phyloP scores from a whole-genome alignment of 2,888 invertebrate genomes.

The Acronicta alni region DNA sequence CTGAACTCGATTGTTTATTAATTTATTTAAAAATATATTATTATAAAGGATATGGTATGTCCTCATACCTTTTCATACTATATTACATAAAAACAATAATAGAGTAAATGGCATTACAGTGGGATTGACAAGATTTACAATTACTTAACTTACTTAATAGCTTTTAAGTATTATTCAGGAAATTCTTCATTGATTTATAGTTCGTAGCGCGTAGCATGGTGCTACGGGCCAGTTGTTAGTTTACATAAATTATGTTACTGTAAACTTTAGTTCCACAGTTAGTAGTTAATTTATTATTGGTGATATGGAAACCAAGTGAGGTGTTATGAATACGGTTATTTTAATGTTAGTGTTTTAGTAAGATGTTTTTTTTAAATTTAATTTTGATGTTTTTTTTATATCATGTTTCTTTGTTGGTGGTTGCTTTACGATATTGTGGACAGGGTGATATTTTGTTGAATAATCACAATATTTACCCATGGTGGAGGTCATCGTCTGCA shows the following conservation, averaged over 20 bases:
- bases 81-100: no score
- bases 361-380: neutral
- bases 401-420: neutral
- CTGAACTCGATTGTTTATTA: no score
- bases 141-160: no score
- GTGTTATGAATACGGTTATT: neutral
- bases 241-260: conserved; percentile 7
- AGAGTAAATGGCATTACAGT: no score
- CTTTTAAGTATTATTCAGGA: neutral
- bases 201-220: conserved; percentile 60
- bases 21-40: no score
- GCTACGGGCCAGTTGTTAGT: conserved; percentile 50
- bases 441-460: conserved; percentile 35
- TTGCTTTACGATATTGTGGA: conserved; percentile 12
- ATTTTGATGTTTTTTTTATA: neutral
- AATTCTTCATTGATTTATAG: neutral
- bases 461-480: conserved; percentile 82
- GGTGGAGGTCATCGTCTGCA: conserved; percentile 88
- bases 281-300: conserved; percentile 41
- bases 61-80: no score
- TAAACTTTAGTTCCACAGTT: conserved; percentile 33
- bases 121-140: neutral
- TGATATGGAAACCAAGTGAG: conserved; percentile 23
- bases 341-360: conserved; percentile 17
- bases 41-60: no score